Base-by-base conservation (phyloP, 1,140 invertebrate species). In the Bombus huntii region DNA sequence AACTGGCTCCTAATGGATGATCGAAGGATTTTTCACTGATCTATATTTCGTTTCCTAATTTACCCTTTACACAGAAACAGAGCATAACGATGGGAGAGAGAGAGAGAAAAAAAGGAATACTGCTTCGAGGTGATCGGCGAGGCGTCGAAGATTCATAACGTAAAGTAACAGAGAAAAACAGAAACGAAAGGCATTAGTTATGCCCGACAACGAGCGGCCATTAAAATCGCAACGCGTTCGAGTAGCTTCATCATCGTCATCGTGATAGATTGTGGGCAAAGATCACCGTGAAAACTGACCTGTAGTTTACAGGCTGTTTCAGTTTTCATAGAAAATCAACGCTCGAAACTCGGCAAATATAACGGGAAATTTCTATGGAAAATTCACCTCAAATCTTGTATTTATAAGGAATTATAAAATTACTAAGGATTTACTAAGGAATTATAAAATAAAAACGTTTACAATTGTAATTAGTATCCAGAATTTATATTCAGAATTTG, bases 151-250 rank as follows among this genome's bases (percentile, higher is more conserved):
- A 70, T 83, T 83, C 74, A 57, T 42, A 39, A 70, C 44, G 34
- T 57, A 44, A 68, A 57, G 70, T 44, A 78, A 78, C 47, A 10
- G 34, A 25, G 74, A 70, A 78, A 85, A 72, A 79, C 66, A 47
- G n/a, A 71, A 85, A 72, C 44, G 77, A 81, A 66, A 73, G 76
- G 53, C 83, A 85, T 85, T 80, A 80, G 83, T 85, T 85, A 80
- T 62, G 13, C 70, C 53, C 28, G 34, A 42, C 82, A 70, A 79
- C 53, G 77, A 53, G 42, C 66, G 39, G 57, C 57, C 77, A 85
- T 80, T 85, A 85, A 80, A 85, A 85, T 80, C 47, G 77, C 83
- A 62, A 71, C 77, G 42, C 53, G 70, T 65, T 71, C 66, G 37
- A 31, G 57, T 59, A 80, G 57, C 77, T 81, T 73, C 68, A 47